Evolutionary conservation across 2,888 invertebrate species (phyloP).

Genomic region (Diaphora mendica): DNA sequence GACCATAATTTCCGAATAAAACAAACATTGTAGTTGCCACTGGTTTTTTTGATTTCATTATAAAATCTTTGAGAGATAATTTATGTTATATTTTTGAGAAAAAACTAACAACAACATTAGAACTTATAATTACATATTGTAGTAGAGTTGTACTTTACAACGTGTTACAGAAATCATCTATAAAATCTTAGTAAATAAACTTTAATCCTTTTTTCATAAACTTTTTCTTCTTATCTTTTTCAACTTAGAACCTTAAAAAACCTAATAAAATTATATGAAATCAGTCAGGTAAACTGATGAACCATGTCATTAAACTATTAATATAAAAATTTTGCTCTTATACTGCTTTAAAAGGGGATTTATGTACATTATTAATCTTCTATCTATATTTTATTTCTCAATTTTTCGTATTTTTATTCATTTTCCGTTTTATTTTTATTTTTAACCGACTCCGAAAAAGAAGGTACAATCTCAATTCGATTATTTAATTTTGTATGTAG

Average conservation of each 20-base stretch:
- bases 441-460: too few relatives aligned
- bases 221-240: neutral
- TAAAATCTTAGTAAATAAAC: neutral
- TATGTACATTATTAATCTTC: too few relatives aligned
- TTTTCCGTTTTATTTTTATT: too few relatives aligned
- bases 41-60: slow-evolving; percentile 35
- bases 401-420: too few relatives aligned
- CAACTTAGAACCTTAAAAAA: neutral
- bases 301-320: neutral
- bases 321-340: too few relatives aligned
- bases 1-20: slow-evolving; percentile 27
- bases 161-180: neutral
- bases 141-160: neutral
- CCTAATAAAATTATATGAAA: too few relatives aligned
- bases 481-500: too few relatives aligned
- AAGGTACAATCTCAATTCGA: too few relatives aligned
- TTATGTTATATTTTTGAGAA: slow-evolving; percentile 9
- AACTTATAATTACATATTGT: neutral
- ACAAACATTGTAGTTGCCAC: slow-evolving; percentile 19
- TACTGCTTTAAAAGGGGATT: too few relatives aligned
- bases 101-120: neutral
- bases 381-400: too few relatives aligned
- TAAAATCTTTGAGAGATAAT: slow-evolving; percentile 15
- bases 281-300: neutral
- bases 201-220: too few relatives aligned